Base-by-base conservation (phyloP, 2,113 vertebrate species). In the Maccullochella peelii region DNA sequence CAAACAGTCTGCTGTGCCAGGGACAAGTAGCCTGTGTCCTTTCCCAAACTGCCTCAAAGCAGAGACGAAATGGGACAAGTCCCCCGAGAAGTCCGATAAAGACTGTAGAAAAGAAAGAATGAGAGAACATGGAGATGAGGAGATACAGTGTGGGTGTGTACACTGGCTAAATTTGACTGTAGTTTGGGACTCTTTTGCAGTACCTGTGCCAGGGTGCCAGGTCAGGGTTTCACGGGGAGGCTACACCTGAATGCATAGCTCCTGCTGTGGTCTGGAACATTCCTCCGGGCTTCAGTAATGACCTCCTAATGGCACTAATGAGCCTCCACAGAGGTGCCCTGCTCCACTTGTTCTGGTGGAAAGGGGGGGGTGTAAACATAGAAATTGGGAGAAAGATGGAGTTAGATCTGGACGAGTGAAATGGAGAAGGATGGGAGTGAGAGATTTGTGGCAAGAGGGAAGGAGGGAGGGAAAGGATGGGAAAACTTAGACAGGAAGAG, bases 291-390 rank as follows among this genome's bases (percentile, higher is more conserved):
- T 70, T 80, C 90, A 88, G 74, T 91, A 91, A 93, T 89, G 82
- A 91, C 58, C 82, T 85, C 74, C 84, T 93, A 91, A 92, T 93
- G 92, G 86, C 86, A 80, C 87, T 93, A 93, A 93, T 93, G 91
- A 93, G 88, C 49, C 57, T 79, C 49, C 38, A 8, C 82, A 75
- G 83, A 83, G 86, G 77, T 87, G 73, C 66, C 44, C 73, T 14
- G 33, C 83, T 70, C 80, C 79, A 81, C 85, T 80, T 67, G 84
- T 70, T 58, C 78, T 73, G 75, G 1, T 50, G 62, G 36, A 54
- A 23, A 23, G 40, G 3, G 67, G 44, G n/a, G 23, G 44, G 62
- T 52, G 82, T 78, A 90, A 92, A 92, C 86, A 88, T 3, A 57
- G 59, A 79, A 80, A 68, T 44, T 67, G 47, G 54, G 25, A 79